Evolutionary conservation across 1,140 invertebrate genomes (phyloP), one percentile per base, ranked within the genome.

Genomic region (Nebria ingens): DNA sequence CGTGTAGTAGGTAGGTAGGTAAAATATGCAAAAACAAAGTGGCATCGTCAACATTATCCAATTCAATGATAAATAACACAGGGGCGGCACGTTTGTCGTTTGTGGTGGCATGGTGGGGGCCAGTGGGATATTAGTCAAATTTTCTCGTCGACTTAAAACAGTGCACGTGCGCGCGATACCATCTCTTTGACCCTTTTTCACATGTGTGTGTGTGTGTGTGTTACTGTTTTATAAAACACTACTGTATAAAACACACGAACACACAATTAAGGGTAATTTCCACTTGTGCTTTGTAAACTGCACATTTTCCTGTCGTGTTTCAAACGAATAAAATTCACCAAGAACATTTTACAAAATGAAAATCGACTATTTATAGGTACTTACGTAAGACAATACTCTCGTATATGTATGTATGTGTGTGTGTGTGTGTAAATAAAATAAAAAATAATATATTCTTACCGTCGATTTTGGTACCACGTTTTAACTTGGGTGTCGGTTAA

Each of bases 401-500:
- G 25, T 34, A 34, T 34, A 34, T 34, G 25, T 34, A 34, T 34
- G 25, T 34, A 34, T 34, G 25, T 34, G 25, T 34, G 25, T 34
- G 25, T 34, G 25, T 34, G 25, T 34, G 25, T 34, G 25, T 34
- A 34, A n/a, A 34, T 6, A 34, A 34, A n/a, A 34, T 9, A n/a
- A 34, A n/a, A 34, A n/a, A 34, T 6, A n/a, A n/a, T 29, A 55
- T 21, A 52, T 51, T 68, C 80, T 78, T 72, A 97, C 93, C 96
- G 86, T 80, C 96, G 81, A 71, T 98, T 98, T 74, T 98, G 96
- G 72, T 98, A 98, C 96, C 96, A 98, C 55, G 96, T 98, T 73
- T 98, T 98, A 62, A 98, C 96, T 81, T 99, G 97, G 12, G 96
- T 98, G 71, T 99, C 97, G 6, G 91, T 95, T 20, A 99, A 79